Conservation (phyloP, 2,113 vertebrate species). For the Procavia capensis region DNA sequence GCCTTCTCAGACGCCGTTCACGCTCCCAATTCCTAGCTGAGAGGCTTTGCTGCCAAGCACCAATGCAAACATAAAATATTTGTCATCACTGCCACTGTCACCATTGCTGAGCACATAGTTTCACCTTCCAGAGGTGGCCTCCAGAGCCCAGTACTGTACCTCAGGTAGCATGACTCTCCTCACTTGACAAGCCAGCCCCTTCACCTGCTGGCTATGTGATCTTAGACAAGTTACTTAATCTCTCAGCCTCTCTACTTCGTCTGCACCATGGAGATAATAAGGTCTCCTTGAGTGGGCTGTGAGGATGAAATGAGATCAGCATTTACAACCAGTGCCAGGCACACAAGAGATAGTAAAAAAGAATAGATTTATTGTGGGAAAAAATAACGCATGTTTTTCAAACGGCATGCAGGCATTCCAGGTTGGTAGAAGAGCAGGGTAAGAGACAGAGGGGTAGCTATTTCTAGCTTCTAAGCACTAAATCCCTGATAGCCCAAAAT, state of each 20-base stretch:
- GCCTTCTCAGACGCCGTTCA: background rate
- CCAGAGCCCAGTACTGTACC: accelerated
- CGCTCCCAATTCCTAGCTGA: background rate
- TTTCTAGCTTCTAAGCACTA: too few relatives aligned
- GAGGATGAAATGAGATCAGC: background rate
- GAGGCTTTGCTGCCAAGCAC: background rate
- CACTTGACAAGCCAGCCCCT: background rate
- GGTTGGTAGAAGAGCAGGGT: background rate
- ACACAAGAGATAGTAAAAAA: background rate
- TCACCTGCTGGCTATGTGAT: background rate
- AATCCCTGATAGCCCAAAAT: background rate
- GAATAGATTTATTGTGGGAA: background rate
- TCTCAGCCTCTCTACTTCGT: background rate
- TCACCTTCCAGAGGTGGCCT: too few relatives aligned
- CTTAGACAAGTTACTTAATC: background rate
- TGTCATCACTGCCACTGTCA: background rate
- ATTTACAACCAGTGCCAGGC: background rate
- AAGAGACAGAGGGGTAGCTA: accelerated
- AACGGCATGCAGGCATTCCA: accelerated
- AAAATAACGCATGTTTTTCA: background rate
- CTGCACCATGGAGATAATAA: accelerated
- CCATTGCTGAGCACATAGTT: accelerated
- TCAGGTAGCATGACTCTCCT: background rate
- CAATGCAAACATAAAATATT: accelerated
- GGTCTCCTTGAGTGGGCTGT: background rate